Evolutionary conservation across 2,888 invertebrate species (phyloP).

Genomic region (Andrena flavipes): DNA sequence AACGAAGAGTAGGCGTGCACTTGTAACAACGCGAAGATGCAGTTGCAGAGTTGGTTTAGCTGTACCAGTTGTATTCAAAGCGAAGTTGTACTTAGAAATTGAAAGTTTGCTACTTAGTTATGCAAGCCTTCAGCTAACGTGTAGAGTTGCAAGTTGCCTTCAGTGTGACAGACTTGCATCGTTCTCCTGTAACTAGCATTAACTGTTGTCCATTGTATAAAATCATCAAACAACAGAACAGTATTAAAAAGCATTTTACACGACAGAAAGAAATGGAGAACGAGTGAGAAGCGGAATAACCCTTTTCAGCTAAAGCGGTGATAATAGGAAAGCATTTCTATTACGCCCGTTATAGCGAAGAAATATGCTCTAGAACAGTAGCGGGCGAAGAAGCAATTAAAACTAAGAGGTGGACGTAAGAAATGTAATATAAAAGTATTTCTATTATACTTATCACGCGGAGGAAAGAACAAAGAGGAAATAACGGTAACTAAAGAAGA

Average conservation of each 20-base stretch:
- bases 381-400: conserved; percentile 1
- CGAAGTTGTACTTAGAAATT: conserved; percentile 19
- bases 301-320: not conserved
- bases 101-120: conserved; percentile 26
- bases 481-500: not conserved
- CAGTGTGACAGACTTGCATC: not conserved
- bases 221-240: not conserved
- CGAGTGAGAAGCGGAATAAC: not conserved
- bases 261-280: not conserved
- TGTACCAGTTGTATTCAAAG: not conserved
- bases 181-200: not conserved
- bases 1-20: not conserved
- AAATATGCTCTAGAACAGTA: not conserved
- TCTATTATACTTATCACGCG: not conserved
- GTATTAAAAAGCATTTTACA: not conserved
- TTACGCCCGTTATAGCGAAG: not conserved
- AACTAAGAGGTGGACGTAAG: conserved; percentile 7
- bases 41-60: not conserved
- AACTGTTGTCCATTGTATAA: not conserved
- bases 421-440: conserved; percentile 1
- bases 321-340: conserved; percentile 5
- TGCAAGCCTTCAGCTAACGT: conserved; percentile 1
- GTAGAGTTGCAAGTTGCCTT: not conserved
- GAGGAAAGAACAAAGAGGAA: not conserved
- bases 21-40: not conserved